Evolutionary conservation across 1,140 invertebrate species (phyloP), one percentile per base, ranked within the genome.

Genomic region (Cydia fagiglandana): DNA sequence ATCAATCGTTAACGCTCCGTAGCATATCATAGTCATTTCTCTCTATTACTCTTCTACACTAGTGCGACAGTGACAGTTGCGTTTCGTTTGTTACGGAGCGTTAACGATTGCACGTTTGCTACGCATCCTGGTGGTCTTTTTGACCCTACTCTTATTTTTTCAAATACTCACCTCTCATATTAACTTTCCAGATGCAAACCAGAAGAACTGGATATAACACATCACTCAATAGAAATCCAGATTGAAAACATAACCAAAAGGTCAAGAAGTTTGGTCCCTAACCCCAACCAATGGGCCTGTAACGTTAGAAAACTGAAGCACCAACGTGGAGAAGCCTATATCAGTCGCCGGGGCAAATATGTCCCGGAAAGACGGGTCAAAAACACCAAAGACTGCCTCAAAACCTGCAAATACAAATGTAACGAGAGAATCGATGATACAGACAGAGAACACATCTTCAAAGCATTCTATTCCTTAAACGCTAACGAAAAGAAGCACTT

Each of bases 401-500:
- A 85, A 66, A 85, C 84, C 2, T 93, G 91, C 73, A 87, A 89
- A 74, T 90, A 81, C 41, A 91, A 91, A 84, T 91, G 91, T 53
- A 93, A 84, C 47, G 85, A 88, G 53, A 83, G 83, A 78, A 88
- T 93, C 1, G 87, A 80, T 45, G 88, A 93, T 77, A 77, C 80
- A 0, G 91, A 93, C 73, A 79, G 90, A 28, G 86, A 93, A 80
- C 84, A 88, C n/a, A 86, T 93, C 68, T 93, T 93, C 76, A 90
- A 88, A 84, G 86, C 91, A 5, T 93, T 91, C 70, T 93, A 93
- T 74, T 90, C 91, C 1, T 75, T 93, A n/a, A 90, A 86, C 76
- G 82, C 88, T 0, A 91, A 93, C 78, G 91, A 93, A 78, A 93
- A 93, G 53, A 91, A 88, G 74, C 88, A 91, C 80, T 93, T 90